These are phyloP conservation scores for Pelecanus crispus DNA, from an alignment of 2,113 vertebrate species.

Conservation along the genomic window DNA sequence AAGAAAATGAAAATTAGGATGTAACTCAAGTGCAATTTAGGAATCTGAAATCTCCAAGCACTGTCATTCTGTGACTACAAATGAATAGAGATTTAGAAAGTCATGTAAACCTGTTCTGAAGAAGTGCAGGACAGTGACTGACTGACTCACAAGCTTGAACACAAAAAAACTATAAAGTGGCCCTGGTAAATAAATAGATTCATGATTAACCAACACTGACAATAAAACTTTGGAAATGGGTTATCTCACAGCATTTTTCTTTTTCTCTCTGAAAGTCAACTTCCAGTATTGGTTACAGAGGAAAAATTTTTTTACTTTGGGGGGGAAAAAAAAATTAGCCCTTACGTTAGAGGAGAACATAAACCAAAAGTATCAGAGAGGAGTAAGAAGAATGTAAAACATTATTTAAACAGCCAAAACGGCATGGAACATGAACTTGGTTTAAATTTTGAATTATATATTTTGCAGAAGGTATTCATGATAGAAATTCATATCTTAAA, in stretches of 20 bases:
- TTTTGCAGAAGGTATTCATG: not conserved
- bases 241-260: not conserved
- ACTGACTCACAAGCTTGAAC: not conserved
- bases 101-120: not conserved
- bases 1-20: not conserved
- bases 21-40: not conserved
- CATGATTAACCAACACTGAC: not conserved
- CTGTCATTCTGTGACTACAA: not conserved
- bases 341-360: not conserved
- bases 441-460: not conserved
- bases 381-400: not conserved
- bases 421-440: not conserved
- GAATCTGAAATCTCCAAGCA: not conserved
- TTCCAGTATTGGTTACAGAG: not conserved
- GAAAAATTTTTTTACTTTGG: not conserved
- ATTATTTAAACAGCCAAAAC: not conserved
- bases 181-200: not conserved
- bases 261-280: not conserved
- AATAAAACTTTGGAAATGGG: not conserved
- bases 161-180: not conserved
- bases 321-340: not conserved
- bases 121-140: not conserved
- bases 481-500: not conserved
- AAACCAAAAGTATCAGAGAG: not conserved
- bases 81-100: not conserved